Percentiles rank a stretch among this genome's conserved stretches.
phyloP scores from a whole-genome alignment of 2,113 vertebrate genomes.

The Percina caprodes region DNA sequence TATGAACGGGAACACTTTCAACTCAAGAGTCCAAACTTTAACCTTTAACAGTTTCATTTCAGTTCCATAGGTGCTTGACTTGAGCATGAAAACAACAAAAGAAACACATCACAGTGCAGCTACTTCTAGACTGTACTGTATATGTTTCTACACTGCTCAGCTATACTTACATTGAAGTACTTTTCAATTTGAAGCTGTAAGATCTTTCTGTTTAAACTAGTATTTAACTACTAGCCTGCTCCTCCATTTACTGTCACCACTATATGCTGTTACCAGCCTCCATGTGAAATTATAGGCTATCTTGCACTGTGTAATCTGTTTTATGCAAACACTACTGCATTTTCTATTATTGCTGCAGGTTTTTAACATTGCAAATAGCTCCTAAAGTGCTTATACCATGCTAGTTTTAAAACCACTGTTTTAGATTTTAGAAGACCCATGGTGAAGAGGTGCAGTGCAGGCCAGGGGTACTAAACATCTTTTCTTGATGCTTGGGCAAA shows the following conservation, averaged over 20 bases:
- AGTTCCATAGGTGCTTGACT: not conserved
- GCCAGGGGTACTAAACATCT: slow-evolving; percentile 18
- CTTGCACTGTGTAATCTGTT: not conserved
- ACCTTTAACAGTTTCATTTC: not conserved
- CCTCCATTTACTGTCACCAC: slow-evolving; percentile 12
- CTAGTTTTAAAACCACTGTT: not conserved
- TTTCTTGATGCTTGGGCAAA: slow-evolving; percentile 49
- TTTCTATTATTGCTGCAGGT: slow-evolving; percentile 3
- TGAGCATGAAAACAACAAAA: not conserved
- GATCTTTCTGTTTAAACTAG: not conserved
- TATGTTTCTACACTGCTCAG: not conserved
- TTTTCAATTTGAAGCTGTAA: slow-evolving; percentile 12
- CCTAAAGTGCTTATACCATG: not conserved
- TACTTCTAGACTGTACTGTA: not conserved
- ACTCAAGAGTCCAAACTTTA: not conserved
- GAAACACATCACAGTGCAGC: slow-evolving; percentile 1
- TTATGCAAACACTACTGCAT: not conserved
- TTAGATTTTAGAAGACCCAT: not conserved
- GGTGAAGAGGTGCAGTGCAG: not conserved
- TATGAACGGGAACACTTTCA: not conserved
- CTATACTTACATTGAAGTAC: not conserved
- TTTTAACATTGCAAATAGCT: not conserved
- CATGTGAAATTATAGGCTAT: slow-evolving; percentile 30
- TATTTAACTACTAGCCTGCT: slow-evolving; percentile 21
- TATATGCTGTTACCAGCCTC: slow-evolving; percentile 12